Conservation (phyloP, 2,888 invertebrate species). For the Trissoscelio sp. region DNA sequence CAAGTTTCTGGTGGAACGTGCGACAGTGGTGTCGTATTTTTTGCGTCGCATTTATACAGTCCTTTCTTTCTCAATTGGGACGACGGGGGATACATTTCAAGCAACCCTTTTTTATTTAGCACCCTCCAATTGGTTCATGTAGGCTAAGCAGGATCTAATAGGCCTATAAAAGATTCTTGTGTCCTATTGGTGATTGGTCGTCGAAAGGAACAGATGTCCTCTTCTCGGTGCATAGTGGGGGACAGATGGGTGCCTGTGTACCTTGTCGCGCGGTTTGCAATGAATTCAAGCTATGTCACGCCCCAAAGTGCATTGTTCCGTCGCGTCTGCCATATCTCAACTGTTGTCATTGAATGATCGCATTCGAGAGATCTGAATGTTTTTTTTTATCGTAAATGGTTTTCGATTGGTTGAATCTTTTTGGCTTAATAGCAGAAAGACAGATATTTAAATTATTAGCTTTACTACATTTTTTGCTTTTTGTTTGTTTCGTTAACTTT, state of each 20-base stretch:
- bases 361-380: conserved; percentile 24
- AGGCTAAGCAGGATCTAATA: conserved; percentile 83
- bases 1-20: too few species aligned
- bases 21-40: too few species aligned
- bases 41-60: background rate
- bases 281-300: conserved; percentile 82
- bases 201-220: conserved; percentile 80
- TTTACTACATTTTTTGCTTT: too few species aligned
- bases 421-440: too few species aligned
- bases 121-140: conserved; percentile 82
- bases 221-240: conserved; percentile 69
- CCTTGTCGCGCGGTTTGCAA: conserved; percentile 74
- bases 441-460: too few species aligned
- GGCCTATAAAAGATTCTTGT: conserved; percentile 81
- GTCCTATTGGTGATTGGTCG: conserved; percentile 76
- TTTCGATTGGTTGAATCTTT: conserved; percentile 21
- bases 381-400: conserved; percentile 39
- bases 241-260: conserved; percentile 78
- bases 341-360: conserved; percentile 41
- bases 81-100: conserved; percentile 70
- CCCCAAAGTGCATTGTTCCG: conserved; percentile 76
- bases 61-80: conserved; percentile 54
- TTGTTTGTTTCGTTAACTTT: too few species aligned
- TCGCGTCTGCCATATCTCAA: conserved; percentile 59
- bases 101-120: conserved; percentile 83